Conservation (phyloP, 2,797 vertebrate species). For the Mallotus villosus region DNA sequence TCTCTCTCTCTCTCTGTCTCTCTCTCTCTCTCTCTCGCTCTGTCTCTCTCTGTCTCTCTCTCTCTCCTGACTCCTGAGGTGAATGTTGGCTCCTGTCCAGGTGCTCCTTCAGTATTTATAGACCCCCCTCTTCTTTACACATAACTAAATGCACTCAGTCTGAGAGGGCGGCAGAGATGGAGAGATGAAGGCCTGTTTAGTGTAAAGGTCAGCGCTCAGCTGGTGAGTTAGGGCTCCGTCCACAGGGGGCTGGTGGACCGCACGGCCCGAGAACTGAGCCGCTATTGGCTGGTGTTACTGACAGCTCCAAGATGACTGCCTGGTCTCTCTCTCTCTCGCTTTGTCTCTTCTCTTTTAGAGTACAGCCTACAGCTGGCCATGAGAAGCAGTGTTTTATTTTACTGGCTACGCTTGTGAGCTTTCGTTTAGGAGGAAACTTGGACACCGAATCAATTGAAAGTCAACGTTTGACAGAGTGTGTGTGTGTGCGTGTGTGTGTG, state of each 20-base stretch:
- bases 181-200: background rate
- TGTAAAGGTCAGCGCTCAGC: constrained; percentile 11
- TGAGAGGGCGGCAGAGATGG: background rate
- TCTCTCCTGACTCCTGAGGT: background rate
- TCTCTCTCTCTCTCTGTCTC: constrained; percentile 1
- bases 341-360: no score
- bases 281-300: no score
- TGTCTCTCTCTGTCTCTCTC: background rate
- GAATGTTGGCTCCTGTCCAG: background rate
- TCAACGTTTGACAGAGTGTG: constrained; percentile 22
- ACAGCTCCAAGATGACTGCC: constrained; percentile 29
- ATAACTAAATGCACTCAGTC: background rate
- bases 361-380: background rate
- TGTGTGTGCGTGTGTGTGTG: constrained; percentile 24
- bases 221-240: background rate
- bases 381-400: constrained; percentile 33
- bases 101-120: constrained; percentile 9
- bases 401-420: constrained; percentile 44
- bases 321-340: background rate
- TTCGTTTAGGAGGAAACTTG: constrained; percentile 28
- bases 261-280: no score
- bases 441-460: constrained; percentile 47
- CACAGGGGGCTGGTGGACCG: background rate
- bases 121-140: background rate
- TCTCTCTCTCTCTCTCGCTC: background rate